phyloP scores from a whole-genome alignment of 2,797 vertebrate species.

The Agapornis canus region DNA sequence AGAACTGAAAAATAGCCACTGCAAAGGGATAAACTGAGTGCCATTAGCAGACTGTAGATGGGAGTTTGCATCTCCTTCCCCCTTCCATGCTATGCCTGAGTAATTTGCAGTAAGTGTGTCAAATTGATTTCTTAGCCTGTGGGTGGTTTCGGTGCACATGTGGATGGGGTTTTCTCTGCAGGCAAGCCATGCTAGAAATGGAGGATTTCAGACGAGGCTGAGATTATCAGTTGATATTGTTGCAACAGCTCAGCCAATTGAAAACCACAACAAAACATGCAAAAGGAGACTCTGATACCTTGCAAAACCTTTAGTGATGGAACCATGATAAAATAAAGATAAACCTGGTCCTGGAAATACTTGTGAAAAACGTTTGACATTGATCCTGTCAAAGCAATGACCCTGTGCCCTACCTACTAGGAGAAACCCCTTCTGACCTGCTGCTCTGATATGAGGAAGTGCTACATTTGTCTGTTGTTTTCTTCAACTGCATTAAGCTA shows the following conservation, averaged over 20 bases:
- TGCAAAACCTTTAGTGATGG: neutral
- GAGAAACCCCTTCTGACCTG: neutral
- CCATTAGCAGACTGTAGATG: neutral
- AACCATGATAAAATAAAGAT: neutral
- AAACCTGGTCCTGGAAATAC: neutral
- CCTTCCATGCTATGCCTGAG: neutral
- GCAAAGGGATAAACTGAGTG: neutral
- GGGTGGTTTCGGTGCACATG: neutral
- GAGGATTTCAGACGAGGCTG: neutral
- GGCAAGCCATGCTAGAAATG: neutral
- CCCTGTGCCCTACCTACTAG: neutral
- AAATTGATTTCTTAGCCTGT: neutral
- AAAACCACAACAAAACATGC: neutral
- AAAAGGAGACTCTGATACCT: neutral
- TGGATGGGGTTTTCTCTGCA: neutral
- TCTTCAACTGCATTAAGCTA: neutral
- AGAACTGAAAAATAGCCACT: neutral
- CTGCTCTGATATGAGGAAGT: neutral
- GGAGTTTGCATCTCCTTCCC: neutral
- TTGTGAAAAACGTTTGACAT: neutral
- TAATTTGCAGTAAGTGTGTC: neutral
- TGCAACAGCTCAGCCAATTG: neutral
- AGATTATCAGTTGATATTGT: neutral
- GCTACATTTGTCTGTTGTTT: accelerated
- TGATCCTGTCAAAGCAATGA: neutral